Base-by-base conservation (phyloP, 1,140 invertebrate genomes). In the Heliothis virescens region DNA sequence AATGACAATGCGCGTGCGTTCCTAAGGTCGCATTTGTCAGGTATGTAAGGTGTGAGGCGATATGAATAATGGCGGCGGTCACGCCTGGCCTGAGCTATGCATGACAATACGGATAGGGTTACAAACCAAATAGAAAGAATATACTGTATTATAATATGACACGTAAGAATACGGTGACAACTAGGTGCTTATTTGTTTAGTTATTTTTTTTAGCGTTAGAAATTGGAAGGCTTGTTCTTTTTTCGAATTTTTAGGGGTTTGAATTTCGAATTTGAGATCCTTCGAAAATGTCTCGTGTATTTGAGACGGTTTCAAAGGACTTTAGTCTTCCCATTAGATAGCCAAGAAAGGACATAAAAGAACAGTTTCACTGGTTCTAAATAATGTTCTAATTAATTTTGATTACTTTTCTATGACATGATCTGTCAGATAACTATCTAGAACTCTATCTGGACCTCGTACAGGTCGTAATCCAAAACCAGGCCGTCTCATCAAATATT, bases 1-100 rank as follows among this genome's bases (percentile, higher is more conserved):
- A 69, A 69, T 21, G 41, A 50, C 47, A 69, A 48, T 69, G 65
- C 47, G 73, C 73, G 52, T 76, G 59, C 59, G 48, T 71, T 48
- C 47, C 41, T 52, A 69, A 47, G 65, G 65, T 69, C 48, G 65
- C 65, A 69, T 69, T 69, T 69, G 57, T 55, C 76, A 69, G 76
- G 65, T 69, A 69, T 79, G 73, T 76, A 50, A 79, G 80, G 84
- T 81, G 79, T 72, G 81, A 77, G 80, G 88, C 83, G 87, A 87
- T 89, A 91, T 91, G 91, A 90, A 90, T 92, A 92, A 92, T 91
- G 89, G 83, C 82, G 76, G 67, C 82, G 21, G 85, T 84, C 90
- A 88, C 89, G 87, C 86, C 87, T 81, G 83, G 79, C 48, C 81
- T 83, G 86, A 90, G 90, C 86, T 91, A 92, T 91, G 91, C 91